Base-by-base conservation (phyloP, 37 sponge, comb jelly and placozoan genomes). In the Geodia barretti region DNA sequence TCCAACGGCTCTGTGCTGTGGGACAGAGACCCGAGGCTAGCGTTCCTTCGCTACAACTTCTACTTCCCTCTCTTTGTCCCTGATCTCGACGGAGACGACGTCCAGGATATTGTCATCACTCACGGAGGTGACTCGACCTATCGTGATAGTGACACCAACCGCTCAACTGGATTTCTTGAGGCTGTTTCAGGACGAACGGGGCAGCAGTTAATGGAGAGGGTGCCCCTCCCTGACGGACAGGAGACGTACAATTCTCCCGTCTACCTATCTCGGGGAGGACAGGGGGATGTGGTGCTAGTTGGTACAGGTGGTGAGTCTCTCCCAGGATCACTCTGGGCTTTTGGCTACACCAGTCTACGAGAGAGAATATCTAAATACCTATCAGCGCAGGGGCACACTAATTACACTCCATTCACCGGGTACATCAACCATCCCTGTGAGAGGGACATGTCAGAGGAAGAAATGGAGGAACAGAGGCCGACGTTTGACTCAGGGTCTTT, bases 281-380 rank as follows among this genome's bases (percentile, higher is more conserved):
- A 54, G 20, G 34, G 39, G 11, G 74, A 89, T n/a, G 59, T 89
- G 37, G 68, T 92, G 20, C 74, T 94, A 29, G 87, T 94, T 84
- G 95, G 95, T 1, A 83, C 90, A 30, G 95, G 95, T n/a, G 91
- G 95, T 8, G 95, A 94, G 78, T 90, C 95, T 24, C 36, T 90
- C 28, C 64, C 60, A 23, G 95, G 95, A 0, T 83, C 88, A 23
- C 60, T 94, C 77, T 94, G 95, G 95, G 95, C 86, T 0, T 28
- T 94, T 14, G 62, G 81, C 21, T 26, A 87, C n/a, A 62, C 70
- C 26, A 92, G 93, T 61, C 37, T 92, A 11, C 47, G 42, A n/a
- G 36, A 31, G 24, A 72, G 63, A 67, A 60, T 89, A 8, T 34
- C 61, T 4, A 21, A 64, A 39, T 68, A 83, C 30, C 70, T 1